A percentile compares a stretch with the other conserved stretches of the same genome.
Evolutionary conservation across 2,113 vertebrate species (phyloP).

Genomic region (Cacatua alba): DNA sequence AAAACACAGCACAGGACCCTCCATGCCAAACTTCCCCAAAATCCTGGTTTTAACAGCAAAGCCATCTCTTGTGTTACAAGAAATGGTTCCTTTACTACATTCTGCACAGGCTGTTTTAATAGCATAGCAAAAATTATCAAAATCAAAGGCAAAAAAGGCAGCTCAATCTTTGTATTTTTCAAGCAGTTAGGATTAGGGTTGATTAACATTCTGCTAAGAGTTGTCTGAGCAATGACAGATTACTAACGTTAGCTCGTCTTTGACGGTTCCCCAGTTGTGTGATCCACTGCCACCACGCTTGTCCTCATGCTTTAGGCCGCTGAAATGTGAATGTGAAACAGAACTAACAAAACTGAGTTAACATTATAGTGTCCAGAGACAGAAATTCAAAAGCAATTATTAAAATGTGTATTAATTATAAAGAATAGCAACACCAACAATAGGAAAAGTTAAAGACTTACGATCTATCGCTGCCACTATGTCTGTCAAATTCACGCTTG

Average conservation of each 20-base stretch:
- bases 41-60: background rate
- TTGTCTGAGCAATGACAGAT: background rate
- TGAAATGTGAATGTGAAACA: slow-evolving; percentile 89
- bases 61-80: rapidly evolving
- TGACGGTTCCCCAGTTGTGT: slow-evolving; percentile 99
- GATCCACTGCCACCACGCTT: slow-evolving; percentile 97
- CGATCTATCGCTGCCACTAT: slow-evolving; percentile 97
- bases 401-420: background rate
- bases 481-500: slow-evolving; percentile 97
- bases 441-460: slow-evolving; percentile 77
- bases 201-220: background rate
- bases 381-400: slow-evolving; percentile 61
- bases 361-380: slow-evolving; percentile 77
- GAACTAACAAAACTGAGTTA: slow-evolving; percentile 91
- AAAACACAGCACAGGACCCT: background rate
- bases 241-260: slow-evolving; percentile 95
- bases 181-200: background rate
- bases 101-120: background rate
- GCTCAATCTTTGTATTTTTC: background rate
- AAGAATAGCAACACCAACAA: background rate
- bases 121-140: rapidly evolving
- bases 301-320: slow-evolving; percentile 95
- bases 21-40: background rate
- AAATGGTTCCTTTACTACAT: background rate
- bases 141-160: background rate